These are phyloP conservation scores for Dugesia japonica DNA, from an alignment of 2,888 invertebrate species.

Conservation along the genomic window DNA sequence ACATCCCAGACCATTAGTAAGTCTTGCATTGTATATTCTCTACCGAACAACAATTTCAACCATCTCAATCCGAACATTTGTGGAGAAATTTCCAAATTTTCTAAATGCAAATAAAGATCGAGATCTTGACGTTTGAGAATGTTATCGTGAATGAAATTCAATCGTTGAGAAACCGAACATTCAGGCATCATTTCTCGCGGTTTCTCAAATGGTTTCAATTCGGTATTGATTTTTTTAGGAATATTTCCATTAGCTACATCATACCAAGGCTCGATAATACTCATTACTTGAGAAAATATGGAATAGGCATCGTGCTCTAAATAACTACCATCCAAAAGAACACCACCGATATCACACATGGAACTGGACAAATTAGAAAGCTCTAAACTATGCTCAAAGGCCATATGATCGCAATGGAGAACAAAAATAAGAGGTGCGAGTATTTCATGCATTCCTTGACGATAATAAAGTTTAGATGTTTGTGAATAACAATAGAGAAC, in stretches of 20 bases:
- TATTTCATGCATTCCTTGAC: slow-evolving; percentile 68
- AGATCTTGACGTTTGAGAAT: slow-evolving; percentile 56
- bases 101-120: slow-evolving; percentile 56
- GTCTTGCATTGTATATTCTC: slow-evolving; percentile 65
- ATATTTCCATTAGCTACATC: slow-evolving; percentile 34
- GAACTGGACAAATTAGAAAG: slow-evolving; percentile 41
- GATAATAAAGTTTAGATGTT: slow-evolving; percentile 22
- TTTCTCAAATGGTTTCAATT: slow-evolving; percentile 3
- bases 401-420: slow-evolving; percentile 60
- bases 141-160: slow-evolving; percentile 53
- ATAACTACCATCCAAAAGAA: slow-evolving; percentile 56
- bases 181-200: slow-evolving; percentile 16
- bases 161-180: slow-evolving; percentile 38
- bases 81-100: slow-evolving; percentile 61
- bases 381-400: slow-evolving; percentile 55
- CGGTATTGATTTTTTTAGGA: background rate
- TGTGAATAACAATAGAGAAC: slow-evolving; percentile 54
- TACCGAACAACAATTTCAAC: slow-evolving; percentile 65
- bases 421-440: slow-evolving; percentile 65
- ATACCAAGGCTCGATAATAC: slow-evolving; percentile 50
- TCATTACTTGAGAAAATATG: slow-evolving; percentile 50
- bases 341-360: background rate
- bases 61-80: slow-evolving; percentile 72
- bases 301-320: slow-evolving; percentile 63
- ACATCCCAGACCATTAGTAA: slow-evolving; percentile 67